phyloP scores from a whole-genome alignment of 1,140 invertebrate genomes.

The Ooceraea biroi region DNA sequence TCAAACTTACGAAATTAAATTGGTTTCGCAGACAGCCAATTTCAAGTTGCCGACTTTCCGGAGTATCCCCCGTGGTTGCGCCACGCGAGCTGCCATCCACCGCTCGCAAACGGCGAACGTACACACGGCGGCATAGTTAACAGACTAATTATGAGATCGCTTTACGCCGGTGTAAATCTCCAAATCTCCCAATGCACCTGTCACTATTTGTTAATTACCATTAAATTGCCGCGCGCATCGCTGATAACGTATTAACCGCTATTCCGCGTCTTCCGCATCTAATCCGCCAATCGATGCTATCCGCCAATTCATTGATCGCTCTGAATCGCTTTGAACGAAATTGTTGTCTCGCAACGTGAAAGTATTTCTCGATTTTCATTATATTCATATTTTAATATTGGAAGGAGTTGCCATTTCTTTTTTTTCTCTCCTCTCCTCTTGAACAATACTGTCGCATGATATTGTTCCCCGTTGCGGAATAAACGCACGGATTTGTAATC shows the following conservation, averaged over 20 bases:
- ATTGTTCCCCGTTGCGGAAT: not conserved
- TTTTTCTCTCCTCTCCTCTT: slow-evolving; percentile 7
- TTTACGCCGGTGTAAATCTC: slow-evolving; percentile 60
- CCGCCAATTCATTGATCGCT: not conserved
- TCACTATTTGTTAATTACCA: slow-evolving; percentile 56
- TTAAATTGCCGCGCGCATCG: slow-evolving; percentile 48
- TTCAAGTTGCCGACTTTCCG: slow-evolving; percentile 75
- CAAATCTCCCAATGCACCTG: slow-evolving; percentile 30
- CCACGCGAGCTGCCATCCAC: slow-evolving; percentile 74
- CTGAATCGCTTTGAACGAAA: not conserved
- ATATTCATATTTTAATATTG: too few relatives aligned
- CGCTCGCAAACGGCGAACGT: slow-evolving; percentile 3
- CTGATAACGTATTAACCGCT: slow-evolving; percentile 39
- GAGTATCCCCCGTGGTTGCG: slow-evolving; percentile 68
- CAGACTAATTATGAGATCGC: slow-evolving; percentile 79
- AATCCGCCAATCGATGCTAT: not conserved
- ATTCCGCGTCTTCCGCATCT: not conserved
- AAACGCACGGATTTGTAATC: not conserved
- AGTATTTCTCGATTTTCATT: too few relatives aligned
- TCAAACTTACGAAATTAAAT: slow-evolving; percentile 78
- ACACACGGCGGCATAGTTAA: slow-evolving; percentile 65
- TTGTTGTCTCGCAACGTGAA: too few relatives aligned
- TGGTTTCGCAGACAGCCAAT: slow-evolving; percentile 72
- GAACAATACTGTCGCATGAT: not conserved
- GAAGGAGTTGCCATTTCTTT: too few relatives aligned